Conservation (phyloP, 1,140 invertebrate genomes). For the Aleiodes sp. region DNA sequence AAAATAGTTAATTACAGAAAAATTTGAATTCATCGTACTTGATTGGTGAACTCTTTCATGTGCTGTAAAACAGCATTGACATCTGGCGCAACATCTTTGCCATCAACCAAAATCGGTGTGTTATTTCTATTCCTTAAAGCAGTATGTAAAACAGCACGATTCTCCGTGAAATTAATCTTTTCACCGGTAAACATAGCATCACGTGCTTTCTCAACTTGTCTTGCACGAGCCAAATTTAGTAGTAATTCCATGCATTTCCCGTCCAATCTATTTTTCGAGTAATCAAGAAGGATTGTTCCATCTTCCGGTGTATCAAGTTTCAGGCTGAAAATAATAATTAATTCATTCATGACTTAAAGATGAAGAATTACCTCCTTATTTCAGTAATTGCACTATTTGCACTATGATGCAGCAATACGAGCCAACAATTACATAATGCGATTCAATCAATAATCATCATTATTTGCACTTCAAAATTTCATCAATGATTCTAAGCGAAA, state of each 20-base stretch:
- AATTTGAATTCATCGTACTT: conserved; percentile 63
- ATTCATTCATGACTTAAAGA: not conserved
- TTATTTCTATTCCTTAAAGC: conserved; percentile 91
- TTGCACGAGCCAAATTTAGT: conserved; percentile 82
- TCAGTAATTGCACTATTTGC: not conserved
- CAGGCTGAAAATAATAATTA: conserved; percentile 68
- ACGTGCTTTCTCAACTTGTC: conserved; percentile 86
- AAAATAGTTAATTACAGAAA: conserved; percentile 14
- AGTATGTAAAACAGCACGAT: conserved; percentile 93
- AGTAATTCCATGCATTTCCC: conserved; percentile 79
- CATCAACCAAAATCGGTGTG: conserved; percentile 83
- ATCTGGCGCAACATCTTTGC: conserved; percentile 93
- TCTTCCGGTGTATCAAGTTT: conserved; percentile 80
- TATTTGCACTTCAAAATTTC: too few species aligned
- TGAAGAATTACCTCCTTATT: not conserved
- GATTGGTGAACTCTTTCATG: conserved; percentile 92
- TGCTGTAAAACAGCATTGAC: conserved; percentile 92
- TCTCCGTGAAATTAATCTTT: conserved; percentile 98
- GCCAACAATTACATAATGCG: too few species aligned
- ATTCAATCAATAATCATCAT: too few species aligned
- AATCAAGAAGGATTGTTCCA: conserved; percentile 92
- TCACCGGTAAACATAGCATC: conserved; percentile 94
- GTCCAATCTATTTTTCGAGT: conserved; percentile 95
- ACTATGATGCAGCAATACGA: too few species aligned
- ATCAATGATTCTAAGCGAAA: too few species aligned